A percentile compares a stretch with the other conserved stretches of the same genome.
Conservation (phyloP, 2,888 invertebrate species). For the Xestia rhomboidea region DNA sequence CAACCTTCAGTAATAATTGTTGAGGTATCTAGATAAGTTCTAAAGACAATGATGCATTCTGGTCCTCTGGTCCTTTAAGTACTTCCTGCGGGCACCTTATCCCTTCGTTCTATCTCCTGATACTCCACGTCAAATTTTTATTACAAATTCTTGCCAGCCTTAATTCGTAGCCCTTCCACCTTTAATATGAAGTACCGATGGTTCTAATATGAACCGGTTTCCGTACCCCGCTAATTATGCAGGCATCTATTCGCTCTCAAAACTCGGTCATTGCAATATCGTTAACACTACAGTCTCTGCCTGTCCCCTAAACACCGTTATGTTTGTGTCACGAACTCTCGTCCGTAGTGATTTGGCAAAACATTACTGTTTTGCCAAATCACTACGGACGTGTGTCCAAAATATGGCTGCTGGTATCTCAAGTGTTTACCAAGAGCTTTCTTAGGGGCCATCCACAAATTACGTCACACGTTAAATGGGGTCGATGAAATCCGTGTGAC, state of each 20-base stretch:
- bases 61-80: too few relatives aligned
- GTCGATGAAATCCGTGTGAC: too few relatives aligned
- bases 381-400: not conserved
- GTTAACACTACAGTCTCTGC: constrained; percentile 43
- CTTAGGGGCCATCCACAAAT: too few relatives aligned
- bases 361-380: constrained; percentile 1
- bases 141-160: not conserved
- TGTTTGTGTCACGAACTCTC: constrained; percentile 37
- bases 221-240: constrained; percentile 56
- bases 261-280: constrained; percentile 64
- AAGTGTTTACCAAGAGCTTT: not conserved
- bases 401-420: not conserved
- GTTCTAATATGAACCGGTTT: constrained; percentile 59
- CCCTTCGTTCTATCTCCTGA: too few relatives aligned
- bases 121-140: too few relatives aligned
- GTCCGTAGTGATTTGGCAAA: constrained; percentile 40
- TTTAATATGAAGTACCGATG: not conserved
- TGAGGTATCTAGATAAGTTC: too few relatives aligned
- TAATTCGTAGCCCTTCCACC: constrained; percentile 25
- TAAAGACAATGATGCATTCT: too few relatives aligned
- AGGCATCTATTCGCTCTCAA: constrained; percentile 55
- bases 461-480: too few relatives aligned
- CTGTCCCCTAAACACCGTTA: constrained; percentile 56
- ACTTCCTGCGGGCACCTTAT: too few relatives aligned
- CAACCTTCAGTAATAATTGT: too few relatives aligned